Evolutionary conservation across 2,113 vertebrate genomes (phyloP).

Genomic region (Raja brachyura): DNA sequence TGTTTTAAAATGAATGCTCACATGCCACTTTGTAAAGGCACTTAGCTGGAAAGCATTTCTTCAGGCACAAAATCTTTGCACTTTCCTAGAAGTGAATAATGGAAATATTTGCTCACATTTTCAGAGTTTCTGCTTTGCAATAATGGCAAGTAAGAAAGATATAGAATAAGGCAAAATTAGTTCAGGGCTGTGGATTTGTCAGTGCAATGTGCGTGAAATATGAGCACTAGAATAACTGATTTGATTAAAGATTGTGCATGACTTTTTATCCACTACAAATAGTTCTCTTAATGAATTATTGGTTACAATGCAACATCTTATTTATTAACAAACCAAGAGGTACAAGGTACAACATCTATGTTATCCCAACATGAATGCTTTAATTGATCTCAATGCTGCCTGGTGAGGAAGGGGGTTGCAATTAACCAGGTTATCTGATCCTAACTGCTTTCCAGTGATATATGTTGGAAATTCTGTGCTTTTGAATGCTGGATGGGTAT

Average conservation of each 20-base stretch:
- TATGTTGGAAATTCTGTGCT: background rate
- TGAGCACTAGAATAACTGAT: background rate
- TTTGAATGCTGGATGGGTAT: background rate
- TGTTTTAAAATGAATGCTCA: background rate
- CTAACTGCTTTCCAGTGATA: background rate
- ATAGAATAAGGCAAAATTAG: background rate
- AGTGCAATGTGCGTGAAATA: background rate
- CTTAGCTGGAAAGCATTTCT: background rate
- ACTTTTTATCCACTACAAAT: background rate
- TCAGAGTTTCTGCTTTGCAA: background rate
- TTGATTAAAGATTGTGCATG: background rate
- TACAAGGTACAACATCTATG: background rate
- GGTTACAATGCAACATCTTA: background rate
- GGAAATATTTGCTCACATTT: background rate
- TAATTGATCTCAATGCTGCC: background rate
- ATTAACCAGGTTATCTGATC: conserved; percentile 11
- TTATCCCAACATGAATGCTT: background rate
- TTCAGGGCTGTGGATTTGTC: background rate
- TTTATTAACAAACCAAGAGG: background rate
- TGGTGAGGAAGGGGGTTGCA: background rate
- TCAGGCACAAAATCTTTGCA: background rate
- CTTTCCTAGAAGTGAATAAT: background rate
- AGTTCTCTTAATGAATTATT: background rate
- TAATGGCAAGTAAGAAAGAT: background rate
- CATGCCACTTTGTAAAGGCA: background rate